Evolutionary conservation across 2,113 vertebrate species (phyloP).

Genomic region (Propithecus coquereli): DNA sequence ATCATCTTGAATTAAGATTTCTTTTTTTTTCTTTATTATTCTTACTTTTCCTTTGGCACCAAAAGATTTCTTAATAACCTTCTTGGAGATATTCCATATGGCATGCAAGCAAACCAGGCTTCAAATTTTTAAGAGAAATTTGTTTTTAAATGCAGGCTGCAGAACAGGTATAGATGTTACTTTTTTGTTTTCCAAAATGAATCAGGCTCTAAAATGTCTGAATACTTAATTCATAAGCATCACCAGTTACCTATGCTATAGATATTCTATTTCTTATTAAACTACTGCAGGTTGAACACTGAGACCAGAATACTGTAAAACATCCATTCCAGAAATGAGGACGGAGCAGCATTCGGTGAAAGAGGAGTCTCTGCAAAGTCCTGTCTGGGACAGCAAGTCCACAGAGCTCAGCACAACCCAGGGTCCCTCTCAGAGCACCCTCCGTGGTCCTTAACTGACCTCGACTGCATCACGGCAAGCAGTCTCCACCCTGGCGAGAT

Average conservation of each 20-base stretch:
- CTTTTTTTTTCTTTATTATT: background rate
- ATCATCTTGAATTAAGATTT: background rate
- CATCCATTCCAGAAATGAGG: background rate
- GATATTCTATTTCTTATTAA: background rate
- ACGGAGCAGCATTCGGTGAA: background rate
- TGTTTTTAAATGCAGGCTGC: background rate
- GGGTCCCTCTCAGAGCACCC: background rate
- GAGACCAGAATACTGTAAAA: background rate
- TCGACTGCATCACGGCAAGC: fast-evolving
- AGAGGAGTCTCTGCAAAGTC: background rate
- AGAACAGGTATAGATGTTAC: background rate
- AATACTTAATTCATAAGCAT: background rate
- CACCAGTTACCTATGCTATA: background rate
- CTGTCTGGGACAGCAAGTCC: fast-evolving
- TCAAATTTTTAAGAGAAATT: background rate
- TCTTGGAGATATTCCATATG: background rate
- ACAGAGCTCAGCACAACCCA: background rate
- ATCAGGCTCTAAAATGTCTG: background rate
- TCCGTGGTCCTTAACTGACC: too few species aligned
- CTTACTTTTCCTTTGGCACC: too few species aligned
- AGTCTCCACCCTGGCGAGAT: background rate
- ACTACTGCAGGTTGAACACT: background rate
- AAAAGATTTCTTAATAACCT: background rate
- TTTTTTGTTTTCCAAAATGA: background rate
- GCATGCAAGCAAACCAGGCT: background rate